These are phyloP conservation scores for Falco berigora DNA, from an alignment of 2,797 vertebrate species.

Conservation along the genomic window DNA sequence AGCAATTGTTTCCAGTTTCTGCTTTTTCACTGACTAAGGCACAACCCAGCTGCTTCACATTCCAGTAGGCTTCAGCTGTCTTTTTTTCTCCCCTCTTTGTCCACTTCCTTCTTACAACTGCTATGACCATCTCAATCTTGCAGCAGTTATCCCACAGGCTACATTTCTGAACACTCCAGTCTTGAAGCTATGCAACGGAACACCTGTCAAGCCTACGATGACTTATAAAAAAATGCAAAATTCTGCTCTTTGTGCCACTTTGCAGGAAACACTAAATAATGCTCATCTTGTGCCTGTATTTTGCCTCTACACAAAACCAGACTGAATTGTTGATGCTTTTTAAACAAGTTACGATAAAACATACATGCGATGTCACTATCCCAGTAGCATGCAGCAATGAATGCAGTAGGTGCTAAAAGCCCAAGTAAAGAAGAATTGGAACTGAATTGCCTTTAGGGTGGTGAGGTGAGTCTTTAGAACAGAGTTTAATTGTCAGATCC, in stretches of 20 bases:
- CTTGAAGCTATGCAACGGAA: neutral
- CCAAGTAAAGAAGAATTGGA: neutral
- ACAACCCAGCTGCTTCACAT: conserved; percentile 30
- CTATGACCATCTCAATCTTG: neutral
- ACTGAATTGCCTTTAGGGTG: neutral
- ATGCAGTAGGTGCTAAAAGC: neutral
- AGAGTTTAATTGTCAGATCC: neutral
- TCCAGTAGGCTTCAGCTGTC: conserved; percentile 58
- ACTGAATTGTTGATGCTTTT: neutral
- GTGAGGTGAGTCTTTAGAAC: neutral
- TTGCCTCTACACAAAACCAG: neutral
- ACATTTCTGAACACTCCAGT: neutral
- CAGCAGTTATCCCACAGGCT: neutral
- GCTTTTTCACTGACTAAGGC: conserved; percentile 37
- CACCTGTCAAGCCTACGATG: neutral
- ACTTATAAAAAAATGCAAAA: neutral
- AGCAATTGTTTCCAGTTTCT: conserved; percentile 56
- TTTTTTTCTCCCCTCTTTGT: neutral
- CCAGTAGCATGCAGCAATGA: neutral
- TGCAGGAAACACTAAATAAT: neutral
- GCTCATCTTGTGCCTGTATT: neutral
- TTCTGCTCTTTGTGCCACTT: neutral
- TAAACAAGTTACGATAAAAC: neutral
- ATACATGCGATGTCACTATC: neutral
- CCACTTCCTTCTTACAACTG: neutral